These are phyloP conservation scores for Alces alces DNA, from an alignment of 2,113 vertebrate species.

Conservation along the genomic window DNA sequence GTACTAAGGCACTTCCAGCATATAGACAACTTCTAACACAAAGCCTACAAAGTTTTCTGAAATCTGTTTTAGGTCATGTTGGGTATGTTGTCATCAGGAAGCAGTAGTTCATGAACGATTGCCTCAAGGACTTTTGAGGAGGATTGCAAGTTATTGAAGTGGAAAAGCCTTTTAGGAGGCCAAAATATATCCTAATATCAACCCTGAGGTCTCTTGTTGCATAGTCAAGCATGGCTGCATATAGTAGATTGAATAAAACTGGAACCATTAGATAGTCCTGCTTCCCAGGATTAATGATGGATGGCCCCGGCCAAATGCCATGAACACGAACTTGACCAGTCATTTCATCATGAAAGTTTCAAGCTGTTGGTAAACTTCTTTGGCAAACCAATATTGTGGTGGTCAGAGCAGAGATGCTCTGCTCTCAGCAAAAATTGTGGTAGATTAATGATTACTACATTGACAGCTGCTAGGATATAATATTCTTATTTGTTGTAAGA, in stretches of 20 bases:
- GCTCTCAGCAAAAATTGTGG: slow-evolving; percentile 6
- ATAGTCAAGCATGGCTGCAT: slow-evolving; percentile 75
- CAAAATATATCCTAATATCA: slow-evolving; percentile 72
- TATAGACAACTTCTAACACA: background rate
- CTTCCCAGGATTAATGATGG: slow-evolving; percentile 59
- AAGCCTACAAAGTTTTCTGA: slow-evolving; percentile 11
- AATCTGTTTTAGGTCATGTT: slow-evolving; percentile 38
- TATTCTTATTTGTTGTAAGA: background rate
- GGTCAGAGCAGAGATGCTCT: slow-evolving; percentile 22
- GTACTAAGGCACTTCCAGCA: background rate
- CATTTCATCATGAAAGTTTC: slow-evolving; percentile 68
- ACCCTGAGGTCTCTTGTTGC: slow-evolving; percentile 67
- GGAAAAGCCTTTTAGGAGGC: slow-evolving; percentile 60
- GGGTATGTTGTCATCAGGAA: slow-evolving; percentile 46
- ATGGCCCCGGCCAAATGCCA: slow-evolving; percentile 44
- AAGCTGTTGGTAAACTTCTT: slow-evolving; percentile 64
- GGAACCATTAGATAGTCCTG: slow-evolving; percentile 43
- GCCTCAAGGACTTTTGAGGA: slow-evolving; percentile 71
- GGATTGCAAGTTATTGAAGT: slow-evolving; percentile 68
- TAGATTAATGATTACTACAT: background rate
- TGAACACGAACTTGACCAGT: slow-evolving; percentile 65
- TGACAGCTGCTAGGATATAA: background rate
- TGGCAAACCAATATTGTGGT: background rate
- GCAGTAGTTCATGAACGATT: slow-evolving; percentile 55
- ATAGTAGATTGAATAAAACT: slow-evolving; percentile 74